A percentile compares a stretch with the other conserved stretches of the same genome.
phyloP scores from a whole-genome alignment of 37 sponge, comb jelly and placozoan genomes.

The Hexactinellida sp. region DNA sequence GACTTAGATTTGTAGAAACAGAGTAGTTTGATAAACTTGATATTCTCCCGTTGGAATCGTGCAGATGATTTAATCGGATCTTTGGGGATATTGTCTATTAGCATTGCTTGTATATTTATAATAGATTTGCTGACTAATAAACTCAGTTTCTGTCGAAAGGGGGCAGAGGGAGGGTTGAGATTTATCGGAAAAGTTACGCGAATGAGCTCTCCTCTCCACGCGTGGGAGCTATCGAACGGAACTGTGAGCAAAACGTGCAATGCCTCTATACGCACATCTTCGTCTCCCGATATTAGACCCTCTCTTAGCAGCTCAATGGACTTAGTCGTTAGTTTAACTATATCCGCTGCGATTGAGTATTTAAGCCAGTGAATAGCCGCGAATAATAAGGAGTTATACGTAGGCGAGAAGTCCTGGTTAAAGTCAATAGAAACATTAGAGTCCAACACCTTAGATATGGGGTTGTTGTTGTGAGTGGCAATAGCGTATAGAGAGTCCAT shows the following conservation, averaged over 20 bases:
- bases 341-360: neutral
- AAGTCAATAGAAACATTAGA: neutral
- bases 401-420: neutral
- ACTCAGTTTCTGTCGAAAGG: constrained; percentile 1
- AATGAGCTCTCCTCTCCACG: neutral
- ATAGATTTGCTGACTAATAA: neutral
- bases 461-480: neutral
- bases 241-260: neutral
- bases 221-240: neutral
- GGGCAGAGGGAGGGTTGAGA: neutral
- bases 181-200: neutral
- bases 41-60: neutral
- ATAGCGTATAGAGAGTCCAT: neutral
- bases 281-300: neutral
- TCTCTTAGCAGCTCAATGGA: neutral
- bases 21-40: neutral
- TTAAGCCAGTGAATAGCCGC: neutral
- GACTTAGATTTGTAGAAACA: neutral
- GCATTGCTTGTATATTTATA: neutral
- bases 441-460: neutral
- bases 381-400: neutral
- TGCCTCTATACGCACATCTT: neutral
- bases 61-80: neutral
- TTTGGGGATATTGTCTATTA: neutral
- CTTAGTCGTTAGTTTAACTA: neutral